A percentile compares a stretch with the other conserved stretches of the same genome.
These are phyloP conservation scores for Caenorhabditis angaria DNA, from an alignment of 2,888 invertebrate species.

Conservation along the genomic window DNA sequence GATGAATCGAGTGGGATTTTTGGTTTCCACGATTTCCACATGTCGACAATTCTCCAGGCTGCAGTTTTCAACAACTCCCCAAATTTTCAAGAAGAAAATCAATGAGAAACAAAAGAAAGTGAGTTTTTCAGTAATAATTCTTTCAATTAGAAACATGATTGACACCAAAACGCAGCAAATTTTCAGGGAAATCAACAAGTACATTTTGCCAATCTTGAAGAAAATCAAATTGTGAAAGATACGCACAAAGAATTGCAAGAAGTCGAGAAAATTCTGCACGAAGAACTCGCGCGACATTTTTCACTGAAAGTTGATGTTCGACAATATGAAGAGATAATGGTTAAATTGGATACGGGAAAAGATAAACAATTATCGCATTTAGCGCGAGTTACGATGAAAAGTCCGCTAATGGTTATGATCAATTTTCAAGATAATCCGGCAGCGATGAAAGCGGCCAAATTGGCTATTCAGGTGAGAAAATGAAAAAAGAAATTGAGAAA, in stretches of 20 bases:
- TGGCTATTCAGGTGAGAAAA: constrained; percentile 62
- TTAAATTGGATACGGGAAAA: constrained; percentile 62
- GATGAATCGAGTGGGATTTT: no score
- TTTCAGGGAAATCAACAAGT: no score
- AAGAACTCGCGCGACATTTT: constrained; percentile 46
- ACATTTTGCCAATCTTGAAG: constrained; percentile 23
- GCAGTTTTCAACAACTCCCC: not conserved
- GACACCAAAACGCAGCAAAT: no score
- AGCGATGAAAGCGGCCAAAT: constrained; percentile 61
- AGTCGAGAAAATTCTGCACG: constrained; percentile 42
- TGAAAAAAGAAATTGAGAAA: no score
- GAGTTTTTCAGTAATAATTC: constrained; percentile 10
- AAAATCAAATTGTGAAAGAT: constrained; percentile 42
- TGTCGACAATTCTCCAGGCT: no score
- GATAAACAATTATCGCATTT: constrained; percentile 58
- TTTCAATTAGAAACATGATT: no score
- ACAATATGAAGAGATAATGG: constrained; percentile 59
- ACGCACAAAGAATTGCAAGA: constrained; percentile 49
- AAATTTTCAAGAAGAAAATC: constrained; percentile 23
- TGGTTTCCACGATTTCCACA: no score
- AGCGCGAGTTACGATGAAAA: constrained; percentile 60
- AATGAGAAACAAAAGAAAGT: constrained; percentile 34
- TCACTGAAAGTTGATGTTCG: constrained; percentile 60
- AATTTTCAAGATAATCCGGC: constrained; percentile 66
- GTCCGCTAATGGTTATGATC: constrained; percentile 62